Conservation (phyloP, 2,797 vertebrate genomes). For the Acrossocheilus wenchowensis region DNA sequence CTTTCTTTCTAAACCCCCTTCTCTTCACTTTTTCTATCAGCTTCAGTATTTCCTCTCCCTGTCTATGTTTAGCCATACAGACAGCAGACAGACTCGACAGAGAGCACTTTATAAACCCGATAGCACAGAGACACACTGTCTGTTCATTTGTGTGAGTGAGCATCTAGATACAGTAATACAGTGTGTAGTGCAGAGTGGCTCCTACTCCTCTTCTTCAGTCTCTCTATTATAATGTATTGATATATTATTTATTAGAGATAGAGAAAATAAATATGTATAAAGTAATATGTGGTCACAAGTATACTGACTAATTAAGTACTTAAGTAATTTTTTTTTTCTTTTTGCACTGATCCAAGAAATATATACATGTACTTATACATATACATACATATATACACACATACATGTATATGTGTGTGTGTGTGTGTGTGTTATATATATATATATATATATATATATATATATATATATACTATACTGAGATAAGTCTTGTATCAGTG, state of each 20-base stretch:
- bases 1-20: neutral
- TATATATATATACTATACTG: too few relatives aligned
- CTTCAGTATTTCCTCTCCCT: constrained; percentile 64
- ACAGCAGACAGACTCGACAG: constrained; percentile 15
- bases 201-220: neutral
- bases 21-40: constrained; percentile 51
- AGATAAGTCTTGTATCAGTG: too few relatives aligned
- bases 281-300: neutral
- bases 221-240: neutral
- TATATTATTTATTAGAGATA: neutral
- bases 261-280: neutral
- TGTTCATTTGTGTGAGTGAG: constrained; percentile 13
- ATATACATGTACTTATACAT: too few relatives aligned
- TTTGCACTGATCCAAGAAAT: too few relatives aligned
- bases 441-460: too few relatives aligned
- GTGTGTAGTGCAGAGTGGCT: neutral
- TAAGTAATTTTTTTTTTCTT: too few relatives aligned
- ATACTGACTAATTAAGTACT: neutral
- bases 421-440: too few relatives aligned
- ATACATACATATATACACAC: too few relatives aligned
- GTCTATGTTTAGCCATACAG: constrained; percentile 52
- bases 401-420: too few relatives aligned
- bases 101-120: constrained; percentile 35
- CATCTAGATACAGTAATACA: neutral
- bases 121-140: constrained; percentile 7